These are phyloP conservation scores for Panulirus ornatus DNA, from an alignment of 1,140 invertebrate species.

Conservation along the genomic window DNA sequence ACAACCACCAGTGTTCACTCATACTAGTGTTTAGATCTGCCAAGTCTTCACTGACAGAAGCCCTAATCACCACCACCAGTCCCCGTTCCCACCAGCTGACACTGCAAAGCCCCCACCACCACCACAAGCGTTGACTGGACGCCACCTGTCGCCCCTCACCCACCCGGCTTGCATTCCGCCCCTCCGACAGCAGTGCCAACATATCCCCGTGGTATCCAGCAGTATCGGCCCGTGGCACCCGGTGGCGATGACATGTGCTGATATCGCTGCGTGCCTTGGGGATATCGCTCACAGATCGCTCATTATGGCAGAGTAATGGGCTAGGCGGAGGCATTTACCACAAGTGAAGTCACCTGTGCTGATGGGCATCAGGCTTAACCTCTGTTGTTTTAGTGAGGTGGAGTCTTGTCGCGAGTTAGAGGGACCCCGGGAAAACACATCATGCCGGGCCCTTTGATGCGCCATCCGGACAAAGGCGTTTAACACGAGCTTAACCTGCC, in stretches of 20 bases:
- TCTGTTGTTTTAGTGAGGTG: neutral
- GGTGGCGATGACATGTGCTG: constrained; percentile 43
- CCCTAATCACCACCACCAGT: too few relatives aligned
- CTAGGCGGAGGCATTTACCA: neutral
- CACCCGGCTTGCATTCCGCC: too few relatives aligned
- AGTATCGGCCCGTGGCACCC: constrained; percentile 48
- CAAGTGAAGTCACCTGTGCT: constrained; percentile 8
- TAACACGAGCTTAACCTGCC: constrained; percentile 32
- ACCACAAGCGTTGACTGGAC: too few relatives aligned
- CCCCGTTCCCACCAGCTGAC: too few relatives aligned
- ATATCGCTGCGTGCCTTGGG: constrained; percentile 28
- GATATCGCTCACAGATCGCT: constrained; percentile 50
- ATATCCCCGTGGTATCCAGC: neutral
- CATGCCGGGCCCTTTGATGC: constrained; percentile 20
- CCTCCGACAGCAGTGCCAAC: neutral
- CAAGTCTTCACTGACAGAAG: too few relatives aligned
- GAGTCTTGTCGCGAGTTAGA: neutral
- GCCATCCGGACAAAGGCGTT: too few relatives aligned
- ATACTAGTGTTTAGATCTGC: too few relatives aligned
- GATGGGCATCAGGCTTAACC: constrained; percentile 10
- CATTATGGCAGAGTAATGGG: constrained; percentile 47
- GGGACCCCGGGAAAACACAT: neutral
- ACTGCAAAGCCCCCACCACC: too few relatives aligned
- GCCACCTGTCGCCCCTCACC: too few relatives aligned
- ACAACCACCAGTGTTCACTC: too few relatives aligned